Evolutionary conservation across 2,113 vertebrate genomes (phyloP), one percentile per base, ranked within the genome.

Genomic region (Urocitellus parryii): DNA sequence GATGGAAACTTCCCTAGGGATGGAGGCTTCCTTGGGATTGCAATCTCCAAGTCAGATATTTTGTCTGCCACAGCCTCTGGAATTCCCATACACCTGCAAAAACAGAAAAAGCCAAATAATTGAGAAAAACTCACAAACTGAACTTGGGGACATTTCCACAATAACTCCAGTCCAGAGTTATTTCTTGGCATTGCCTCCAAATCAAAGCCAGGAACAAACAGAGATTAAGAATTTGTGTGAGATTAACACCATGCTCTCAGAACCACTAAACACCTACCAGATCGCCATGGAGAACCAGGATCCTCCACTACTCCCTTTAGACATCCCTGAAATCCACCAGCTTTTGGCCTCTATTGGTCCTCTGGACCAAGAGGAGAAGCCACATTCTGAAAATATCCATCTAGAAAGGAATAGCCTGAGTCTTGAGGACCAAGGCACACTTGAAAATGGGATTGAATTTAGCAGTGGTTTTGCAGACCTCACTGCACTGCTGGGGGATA

Each of bases 1-100:
- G 86, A 84, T 74, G 91, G 85, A 97, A 14, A 76, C 51, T 22
- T 58, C 80, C 18, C 45, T 74, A 37, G 56, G 32, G 32, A 91
- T 91, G 74, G 79, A 97, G 20, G 77, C 81, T 25, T 70, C 93
- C 27, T 63, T 87, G 37, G 68, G 72, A 56, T 25, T 58, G 5
- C 58, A 81, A n/a, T 32, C 67, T 81, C 11, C 45, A 45, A 51
- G 45, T 48, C 27, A 74, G 74, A 96, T 72, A 67, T 39, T 96
- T 53, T 74, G 20, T 90, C n/a, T 91, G 22, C 27, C 80, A 76
- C 76, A 88, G 83, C 68, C 25, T 67, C 6, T 63, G 53, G 89
- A 95, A 86, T 67, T 94, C 4, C 6, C 73, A 27, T 91, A 65
- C 67, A 68, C 73, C 56, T 84, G 53, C n/a, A 76, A 80, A 20